Evolutionary conservation across 2,113 vertebrate species (phyloP).

Genomic region (Erythrolamprus reginae): DNA sequence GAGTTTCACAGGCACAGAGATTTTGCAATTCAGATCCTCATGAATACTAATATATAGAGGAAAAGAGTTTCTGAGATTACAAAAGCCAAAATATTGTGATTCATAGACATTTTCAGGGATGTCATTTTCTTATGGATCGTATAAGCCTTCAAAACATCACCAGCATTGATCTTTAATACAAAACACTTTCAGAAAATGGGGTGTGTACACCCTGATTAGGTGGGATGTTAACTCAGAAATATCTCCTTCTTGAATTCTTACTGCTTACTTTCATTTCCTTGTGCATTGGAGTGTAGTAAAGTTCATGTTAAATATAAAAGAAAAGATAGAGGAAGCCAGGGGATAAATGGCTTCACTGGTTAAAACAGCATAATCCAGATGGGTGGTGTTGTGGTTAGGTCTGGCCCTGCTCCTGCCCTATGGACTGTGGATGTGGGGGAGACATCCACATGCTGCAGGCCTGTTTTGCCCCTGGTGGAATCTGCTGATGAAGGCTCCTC

Average conservation of each 20-base stretch:
- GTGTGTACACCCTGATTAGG: background rate
- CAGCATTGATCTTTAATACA: background rate
- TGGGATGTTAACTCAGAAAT: background rate
- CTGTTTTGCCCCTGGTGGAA: no score
- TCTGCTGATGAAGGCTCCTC: no score
- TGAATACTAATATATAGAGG: background rate
- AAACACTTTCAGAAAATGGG: background rate
- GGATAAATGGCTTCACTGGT: background rate
- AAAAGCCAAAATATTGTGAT: background rate
- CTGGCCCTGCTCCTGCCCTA: no score
- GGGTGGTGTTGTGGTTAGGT: no score
- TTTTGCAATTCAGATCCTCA: background rate
- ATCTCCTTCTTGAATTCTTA: background rate
- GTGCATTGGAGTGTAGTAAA: background rate
- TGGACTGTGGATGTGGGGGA: no score
- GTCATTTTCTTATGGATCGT: background rate
- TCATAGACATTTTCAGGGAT: background rate
- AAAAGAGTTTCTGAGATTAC: background rate
- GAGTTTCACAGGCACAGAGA: background rate
- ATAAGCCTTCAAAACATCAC: background rate
- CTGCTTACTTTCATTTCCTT: background rate
- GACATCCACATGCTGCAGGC: no score
- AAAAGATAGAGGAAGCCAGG: background rate
- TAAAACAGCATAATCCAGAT: background rate
- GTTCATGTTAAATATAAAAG: conserved; percentile 23